Percentiles rank a stretch among this genome's conserved stretches.
phyloP scores from a whole-genome alignment of 2,113 vertebrate species.

The Platysteira castanea region DNA sequence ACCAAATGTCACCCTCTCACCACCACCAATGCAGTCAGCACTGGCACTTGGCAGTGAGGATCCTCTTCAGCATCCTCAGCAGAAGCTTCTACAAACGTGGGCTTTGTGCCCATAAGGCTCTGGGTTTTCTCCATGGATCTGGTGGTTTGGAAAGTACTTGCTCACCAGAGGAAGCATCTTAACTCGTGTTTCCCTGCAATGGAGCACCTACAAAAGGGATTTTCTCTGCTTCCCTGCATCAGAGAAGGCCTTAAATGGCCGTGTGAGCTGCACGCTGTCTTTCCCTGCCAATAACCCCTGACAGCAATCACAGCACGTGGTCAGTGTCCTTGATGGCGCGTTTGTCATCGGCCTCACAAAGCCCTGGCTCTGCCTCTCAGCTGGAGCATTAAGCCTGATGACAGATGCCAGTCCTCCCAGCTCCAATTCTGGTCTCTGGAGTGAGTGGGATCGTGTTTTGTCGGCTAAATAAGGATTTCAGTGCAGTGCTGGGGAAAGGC shows the following conservation, averaged over 20 bases:
- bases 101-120: neutral
- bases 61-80: neutral
- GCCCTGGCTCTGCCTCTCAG: neutral
- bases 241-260: neutral
- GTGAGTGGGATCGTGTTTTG: neutral
- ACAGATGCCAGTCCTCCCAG: neutral
- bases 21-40: neutral
- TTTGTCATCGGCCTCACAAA: neutral
- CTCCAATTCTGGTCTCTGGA: neutral
- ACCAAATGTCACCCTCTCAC: neutral
- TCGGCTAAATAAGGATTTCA: neutral
- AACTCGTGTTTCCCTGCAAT: neutral
- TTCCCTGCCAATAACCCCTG: neutral
- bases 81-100: neutral
- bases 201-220: neutral
- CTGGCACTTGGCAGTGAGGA: neutral
- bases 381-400: neutral
- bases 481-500: neutral
- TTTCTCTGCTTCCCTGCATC: neutral
- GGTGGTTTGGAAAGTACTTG: neutral
- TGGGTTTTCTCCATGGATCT: neutral
- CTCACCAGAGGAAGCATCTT: neutral
- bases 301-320: neutral
- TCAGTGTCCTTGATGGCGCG: neutral
- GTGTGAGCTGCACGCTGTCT: rapidly evolving